A percentile compares a stretch with the other conserved stretches of the same genome.
phyloP scores from a whole-genome alignment of 2,888 invertebrate species.

The Chloromyia formosa region DNA sequence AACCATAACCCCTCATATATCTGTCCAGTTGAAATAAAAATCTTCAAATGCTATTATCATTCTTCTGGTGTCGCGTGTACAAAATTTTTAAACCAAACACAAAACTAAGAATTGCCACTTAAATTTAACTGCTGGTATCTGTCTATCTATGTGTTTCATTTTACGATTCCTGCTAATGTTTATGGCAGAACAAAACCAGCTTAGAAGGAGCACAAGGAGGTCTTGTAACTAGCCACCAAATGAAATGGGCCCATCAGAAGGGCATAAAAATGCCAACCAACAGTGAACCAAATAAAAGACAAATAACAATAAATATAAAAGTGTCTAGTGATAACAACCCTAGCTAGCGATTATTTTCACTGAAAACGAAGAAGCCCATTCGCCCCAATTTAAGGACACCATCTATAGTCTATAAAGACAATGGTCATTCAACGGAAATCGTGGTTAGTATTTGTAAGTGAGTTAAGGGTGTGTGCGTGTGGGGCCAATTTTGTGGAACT shows the following conservation, averaged over 20 bases:
- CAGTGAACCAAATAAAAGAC: not conserved
- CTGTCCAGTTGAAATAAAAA: too few relatives aligned
- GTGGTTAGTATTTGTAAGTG: not conserved
- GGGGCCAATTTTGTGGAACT: not conserved
- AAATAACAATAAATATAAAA: slow-evolving; percentile 10
- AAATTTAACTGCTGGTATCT: not conserved
- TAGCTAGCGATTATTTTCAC: not conserved
- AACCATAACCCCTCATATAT: too few relatives aligned
- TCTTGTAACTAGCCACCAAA: not conserved
- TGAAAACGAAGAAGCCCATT: not conserved
- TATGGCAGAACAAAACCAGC: not conserved
- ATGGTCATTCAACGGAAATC: not conserved
- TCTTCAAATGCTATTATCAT: too few relatives aligned
- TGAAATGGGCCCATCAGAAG: slow-evolving; percentile 5
- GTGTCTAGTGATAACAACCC: slow-evolving; percentile 8
- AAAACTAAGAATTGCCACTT: slow-evolving; percentile 2
- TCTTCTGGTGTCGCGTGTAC: too few relatives aligned
- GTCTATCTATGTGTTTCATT: not conserved
- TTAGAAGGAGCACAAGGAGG: not conserved
- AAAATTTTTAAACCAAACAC: not conserved
- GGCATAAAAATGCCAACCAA: slow-evolving; percentile 3
- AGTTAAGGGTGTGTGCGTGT: not conserved
- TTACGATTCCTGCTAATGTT: slow-evolving; percentile 5
- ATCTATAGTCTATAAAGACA: too few relatives aligned
- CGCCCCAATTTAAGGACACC: not conserved